Base-by-base conservation (phyloP, 2,888 invertebrate genomes). In the Agrilus mali region DNA sequence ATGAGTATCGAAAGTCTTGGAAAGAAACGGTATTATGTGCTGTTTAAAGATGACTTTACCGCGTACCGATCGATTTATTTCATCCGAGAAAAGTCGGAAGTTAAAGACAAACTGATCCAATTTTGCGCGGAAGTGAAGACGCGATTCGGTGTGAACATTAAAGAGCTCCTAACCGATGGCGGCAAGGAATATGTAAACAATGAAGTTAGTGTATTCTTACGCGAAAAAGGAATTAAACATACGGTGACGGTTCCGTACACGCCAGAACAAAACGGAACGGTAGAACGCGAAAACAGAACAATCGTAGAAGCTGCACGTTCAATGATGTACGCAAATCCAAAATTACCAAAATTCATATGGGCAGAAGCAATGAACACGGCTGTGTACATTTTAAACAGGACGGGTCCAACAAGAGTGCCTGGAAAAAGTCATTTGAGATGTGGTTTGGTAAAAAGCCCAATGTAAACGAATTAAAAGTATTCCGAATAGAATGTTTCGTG, bases 401-500 rank as follows among this genome's bases (percentile, higher is more conserved):
- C 44, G 31, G 48, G 49, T 38, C 36, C 44, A n/a, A 46, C 49
- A 14, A 41, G 17, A 36, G 27, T 45, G 8, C 12, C 36, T 7
- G 44, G 38, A 36, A 48, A 48, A 38, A 37, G 42, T 4, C 50
- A 6, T 42, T 36, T 44, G 47, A 42, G 27, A 36, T 48, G 33
- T 50, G 38, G 41, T 34, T n/a, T 40, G 38, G 38, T 10, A 34
- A 47, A 36, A 38, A 34, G 27, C 5, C 27, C 3, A 8, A 4
- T 4, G 10, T 49, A 8, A 40, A 40, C 6, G 32, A 42, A n/a
- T 48, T 50, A 8, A 40, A 43, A 41, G 42, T 53, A 32, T 51
- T 53, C 46, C 50, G 54, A 36, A 50, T 45, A 17, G 49, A 50
- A 33, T 51, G 47, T 42, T 54, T 44, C 47, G 49, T 47, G 14